phyloP scores from a whole-genome alignment of 2,888 invertebrate genomes.

The Lobophora halterata region DNA sequence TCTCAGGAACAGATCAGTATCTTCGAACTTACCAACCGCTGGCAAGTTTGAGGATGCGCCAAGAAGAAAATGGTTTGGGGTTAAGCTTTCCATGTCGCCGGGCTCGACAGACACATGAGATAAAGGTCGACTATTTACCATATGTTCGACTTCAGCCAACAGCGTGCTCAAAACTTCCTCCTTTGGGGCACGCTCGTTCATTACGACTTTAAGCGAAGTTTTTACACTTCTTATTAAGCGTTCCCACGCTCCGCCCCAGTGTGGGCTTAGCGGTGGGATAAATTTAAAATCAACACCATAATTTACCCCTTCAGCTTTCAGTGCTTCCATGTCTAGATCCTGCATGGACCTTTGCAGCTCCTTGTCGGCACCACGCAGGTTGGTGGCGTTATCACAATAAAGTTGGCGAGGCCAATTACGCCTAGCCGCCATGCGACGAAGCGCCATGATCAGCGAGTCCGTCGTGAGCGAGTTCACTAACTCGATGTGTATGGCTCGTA shows the following conservation, averaged over 20 bases:
- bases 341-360: constrained; percentile 19
- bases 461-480: constrained; percentile 21
- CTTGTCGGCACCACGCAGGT: constrained; percentile 25
- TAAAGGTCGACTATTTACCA: constrained; percentile 23
- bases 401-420: constrained; percentile 26
- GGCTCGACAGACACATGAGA: constrained; percentile 17
- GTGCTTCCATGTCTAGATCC: constrained; percentile 11
- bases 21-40: neutral
- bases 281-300: constrained; percentile 19
- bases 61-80: neutral
- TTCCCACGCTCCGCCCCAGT: constrained; percentile 32
- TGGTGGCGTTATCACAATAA: constrained; percentile 29
- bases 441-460: constrained; percentile 29
- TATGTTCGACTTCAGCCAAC: constrained; percentile 19
- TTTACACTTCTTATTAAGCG: constrained; percentile 28
- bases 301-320: constrained; percentile 6
- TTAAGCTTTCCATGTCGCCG: neutral
- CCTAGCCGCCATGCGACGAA: constrained; percentile 29
- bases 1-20: neutral
- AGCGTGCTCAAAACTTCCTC: constrained; percentile 22
- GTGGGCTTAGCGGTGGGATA: constrained; percentile 27
- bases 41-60: neutral
- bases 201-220: constrained; percentile 16
- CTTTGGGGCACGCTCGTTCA: constrained; percentile 24
- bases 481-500: constrained; percentile 30